These are phyloP conservation scores for Druon quercuslanigerum DNA, from an alignment of 1,140 invertebrate genomes.

Conservation along the genomic window DNA sequence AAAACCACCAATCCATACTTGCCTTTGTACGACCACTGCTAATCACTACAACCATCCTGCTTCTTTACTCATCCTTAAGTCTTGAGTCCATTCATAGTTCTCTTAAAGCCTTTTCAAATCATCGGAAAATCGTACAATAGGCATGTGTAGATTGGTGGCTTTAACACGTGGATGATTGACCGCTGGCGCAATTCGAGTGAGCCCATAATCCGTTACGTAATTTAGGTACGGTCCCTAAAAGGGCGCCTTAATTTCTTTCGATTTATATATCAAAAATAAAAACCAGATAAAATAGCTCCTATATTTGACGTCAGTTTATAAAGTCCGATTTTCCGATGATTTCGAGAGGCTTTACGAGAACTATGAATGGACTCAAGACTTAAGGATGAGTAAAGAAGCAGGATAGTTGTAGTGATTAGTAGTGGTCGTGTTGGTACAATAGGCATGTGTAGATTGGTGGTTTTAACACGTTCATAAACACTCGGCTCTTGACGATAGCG, in stretches of 20 bases:
- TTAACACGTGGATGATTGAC: too few relatives aligned
- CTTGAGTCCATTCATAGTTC: neutral
- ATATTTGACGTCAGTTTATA: too few relatives aligned
- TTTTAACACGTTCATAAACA: constrained; percentile 21
- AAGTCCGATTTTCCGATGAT: too few relatives aligned
- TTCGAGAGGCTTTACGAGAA: too few relatives aligned
- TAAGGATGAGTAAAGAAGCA: neutral
- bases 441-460: constrained; percentile 5
- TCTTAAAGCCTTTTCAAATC: too few relatives aligned
- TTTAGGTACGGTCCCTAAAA: too few relatives aligned
- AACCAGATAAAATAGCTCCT: too few relatives aligned
- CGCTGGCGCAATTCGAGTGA: too few relatives aligned
- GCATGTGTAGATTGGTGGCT: constrained; percentile 9
- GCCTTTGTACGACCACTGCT: neutral
- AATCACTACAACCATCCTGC: neutral
- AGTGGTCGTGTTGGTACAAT: neutral
- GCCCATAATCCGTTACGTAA: too few relatives aligned
- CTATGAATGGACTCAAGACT: neutral
- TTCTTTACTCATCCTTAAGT: neutral
- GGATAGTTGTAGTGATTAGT: neutral
- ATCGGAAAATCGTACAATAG: too few relatives aligned
- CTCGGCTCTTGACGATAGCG: neutral
- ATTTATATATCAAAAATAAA: too few relatives aligned
- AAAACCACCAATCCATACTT: constrained; percentile 11
- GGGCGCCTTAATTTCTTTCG: too few relatives aligned